Evolutionary conservation across 2,888 invertebrate genomes (phyloP).

Genomic region (Xanthorhoe spadicearia): DNA sequence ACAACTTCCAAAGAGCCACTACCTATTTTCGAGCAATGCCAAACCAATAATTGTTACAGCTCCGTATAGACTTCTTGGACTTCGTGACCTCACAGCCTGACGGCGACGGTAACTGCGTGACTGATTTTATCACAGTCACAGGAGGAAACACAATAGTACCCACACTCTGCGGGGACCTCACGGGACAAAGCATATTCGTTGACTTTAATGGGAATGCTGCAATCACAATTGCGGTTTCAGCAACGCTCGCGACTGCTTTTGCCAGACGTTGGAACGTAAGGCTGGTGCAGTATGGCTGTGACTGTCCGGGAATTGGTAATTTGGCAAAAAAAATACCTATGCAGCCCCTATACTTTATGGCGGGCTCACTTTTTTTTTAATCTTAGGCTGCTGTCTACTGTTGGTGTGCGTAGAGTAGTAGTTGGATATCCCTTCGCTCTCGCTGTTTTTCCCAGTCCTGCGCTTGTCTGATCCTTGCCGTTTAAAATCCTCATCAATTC

Average conservation of each 20-base stretch:
- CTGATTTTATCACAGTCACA: conserved; percentile 88
- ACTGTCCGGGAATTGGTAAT: conserved; percentile 87
- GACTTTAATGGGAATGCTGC: conserved; percentile 88
- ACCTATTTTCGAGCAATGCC: no score
- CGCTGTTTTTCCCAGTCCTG: no score
- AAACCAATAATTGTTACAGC: conserved; percentile 79
- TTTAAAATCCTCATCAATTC: not conserved
- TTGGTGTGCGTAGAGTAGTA: no score
- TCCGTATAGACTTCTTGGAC: conserved; percentile 91
- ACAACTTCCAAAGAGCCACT: no score
- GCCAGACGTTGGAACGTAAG: conserved; percentile 90
- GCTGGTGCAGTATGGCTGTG: conserved; percentile 89
- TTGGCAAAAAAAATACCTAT: not conserved
- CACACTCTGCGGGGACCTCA: conserved; percentile 91
- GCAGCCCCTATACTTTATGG: no score
- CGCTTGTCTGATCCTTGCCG: no score
- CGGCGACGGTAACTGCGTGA: conserved; percentile 88
- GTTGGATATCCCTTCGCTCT: no score
- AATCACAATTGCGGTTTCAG: conserved; percentile 88
- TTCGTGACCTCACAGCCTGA: conserved; percentile 89
- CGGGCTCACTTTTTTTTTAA: no score
- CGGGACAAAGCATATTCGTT: conserved; percentile 91
- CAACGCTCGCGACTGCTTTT: conserved; percentile 85
- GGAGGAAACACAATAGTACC: conserved; percentile 89
- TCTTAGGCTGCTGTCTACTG: no score